Base-by-base conservation (phyloP, 2,113 vertebrate genomes). In the Butorides virescens region DNA sequence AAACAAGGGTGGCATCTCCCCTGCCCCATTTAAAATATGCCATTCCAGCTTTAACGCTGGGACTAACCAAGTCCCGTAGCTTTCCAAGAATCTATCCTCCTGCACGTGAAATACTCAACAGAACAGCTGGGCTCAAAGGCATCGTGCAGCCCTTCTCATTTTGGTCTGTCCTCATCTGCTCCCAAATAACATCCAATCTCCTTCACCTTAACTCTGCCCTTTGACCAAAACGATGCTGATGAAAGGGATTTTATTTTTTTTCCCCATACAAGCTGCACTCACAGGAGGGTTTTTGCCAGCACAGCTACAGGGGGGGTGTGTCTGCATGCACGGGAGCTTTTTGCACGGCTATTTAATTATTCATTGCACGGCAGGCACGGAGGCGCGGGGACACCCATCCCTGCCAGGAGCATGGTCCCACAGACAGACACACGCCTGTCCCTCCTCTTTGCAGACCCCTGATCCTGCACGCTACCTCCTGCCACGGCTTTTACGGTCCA, bases 61-160 rank as follows among this genome's bases (percentile, higher is more conserved):
- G 55, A 55, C 34, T 37, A 44, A 76, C 44, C 0, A 2, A 78
- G 27, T 42, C 39, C 91, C 0, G 7, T 11, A 53, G 83, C 94
- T 85, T 95, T 96, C 93, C 78, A 95, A 92, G 88, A 86, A 83
- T 32, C 39, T 15, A n/a, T 19, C 11, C 52, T 66, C 29, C 71
- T 42, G 52, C 71, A 47, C 34, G 59, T 7, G 29, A 65, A 91
- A 86, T 21, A 32, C 49, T 39, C 34, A 46, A 4, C 4, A 14
- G 29, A 67, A 42, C 25, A 56, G 27, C 23, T 13, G 53, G 61
- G 36, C 70, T 68, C 14, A 29, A 44, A 76, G 50, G 23, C 73
- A 55, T 19, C 2, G 10, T 1, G 4, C 55, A 50, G 50, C 50
- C 27, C 75, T 76, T 52, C 30, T 68, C 0, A 0, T 26, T 36